Evolutionary conservation across 2,113 vertebrate genomes (phyloP).

Genomic region (Elaphurus davidianus): DNA sequence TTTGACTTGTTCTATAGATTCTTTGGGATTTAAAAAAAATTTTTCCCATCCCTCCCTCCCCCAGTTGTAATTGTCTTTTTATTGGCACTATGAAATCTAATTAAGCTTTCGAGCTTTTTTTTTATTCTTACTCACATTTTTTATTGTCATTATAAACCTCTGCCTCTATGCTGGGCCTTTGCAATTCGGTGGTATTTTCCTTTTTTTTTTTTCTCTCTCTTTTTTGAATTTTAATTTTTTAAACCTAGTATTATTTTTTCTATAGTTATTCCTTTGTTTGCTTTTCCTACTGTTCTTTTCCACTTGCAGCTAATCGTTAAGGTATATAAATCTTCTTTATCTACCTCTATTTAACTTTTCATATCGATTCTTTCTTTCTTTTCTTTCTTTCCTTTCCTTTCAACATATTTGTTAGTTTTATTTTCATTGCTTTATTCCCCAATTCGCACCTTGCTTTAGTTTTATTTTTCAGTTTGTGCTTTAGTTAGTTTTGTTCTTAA

Average conservation of each 20-base stretch:
- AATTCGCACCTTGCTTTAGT: background rate
- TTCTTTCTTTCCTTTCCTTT: background rate
- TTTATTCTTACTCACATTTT: background rate
- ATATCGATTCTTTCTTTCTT: background rate
- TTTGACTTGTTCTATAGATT: background rate
- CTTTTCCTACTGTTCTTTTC: background rate
- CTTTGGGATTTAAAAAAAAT: background rate
- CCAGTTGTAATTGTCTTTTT: background rate
- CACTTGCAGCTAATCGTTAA: background rate
- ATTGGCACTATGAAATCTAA: background rate
- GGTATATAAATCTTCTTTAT: background rate
- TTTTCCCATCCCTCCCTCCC: fast-evolving
- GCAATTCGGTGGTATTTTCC: background rate
- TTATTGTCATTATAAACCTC: background rate
- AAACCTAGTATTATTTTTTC: background rate
- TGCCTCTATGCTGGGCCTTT: background rate
- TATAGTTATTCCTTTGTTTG: background rate
- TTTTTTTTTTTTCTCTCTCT: fast-evolving
- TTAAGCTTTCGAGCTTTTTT: background rate
- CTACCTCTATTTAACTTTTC: background rate
- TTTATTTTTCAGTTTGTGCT: background rate
- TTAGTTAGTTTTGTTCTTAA: background rate
- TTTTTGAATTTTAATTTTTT: background rate
- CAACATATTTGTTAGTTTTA: background rate
- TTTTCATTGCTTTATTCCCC: background rate